Evolutionary conservation across 2,888 invertebrate genomes (phyloP).

Genomic region (Esperia sulphurella): DNA sequence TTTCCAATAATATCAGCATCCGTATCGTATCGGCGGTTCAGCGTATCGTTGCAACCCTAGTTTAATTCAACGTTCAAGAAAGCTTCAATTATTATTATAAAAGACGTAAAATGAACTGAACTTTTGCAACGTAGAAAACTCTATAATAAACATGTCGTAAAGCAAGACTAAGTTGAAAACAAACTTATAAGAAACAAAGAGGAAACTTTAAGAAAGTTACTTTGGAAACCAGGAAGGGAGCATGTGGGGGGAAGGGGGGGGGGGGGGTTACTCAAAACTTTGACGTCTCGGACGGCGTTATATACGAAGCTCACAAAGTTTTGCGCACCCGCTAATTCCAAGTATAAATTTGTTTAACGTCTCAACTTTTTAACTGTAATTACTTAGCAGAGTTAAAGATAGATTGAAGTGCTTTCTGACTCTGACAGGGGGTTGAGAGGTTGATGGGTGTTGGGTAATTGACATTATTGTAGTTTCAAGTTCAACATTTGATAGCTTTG

Average conservation of each 20-base stretch:
- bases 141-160: constrained; percentile 54
- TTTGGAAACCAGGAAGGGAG: constrained; percentile 46
- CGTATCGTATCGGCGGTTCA: too few species aligned
- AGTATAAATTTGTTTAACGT: constrained; percentile 79
- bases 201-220: constrained; percentile 62
- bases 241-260: constrained; percentile 10
- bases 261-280: constrained; percentile 65
- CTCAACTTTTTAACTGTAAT: constrained; percentile 77
- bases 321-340: constrained; percentile 71
- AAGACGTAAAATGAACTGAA: too few species aligned
- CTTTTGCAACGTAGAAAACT: too few species aligned
- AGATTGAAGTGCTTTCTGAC: constrained; percentile 56
- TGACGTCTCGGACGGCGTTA: constrained; percentile 60
- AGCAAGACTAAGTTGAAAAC: constrained; percentile 48
- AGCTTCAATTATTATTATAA: too few species aligned
- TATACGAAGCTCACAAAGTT: constrained; percentile 58
- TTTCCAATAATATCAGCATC: too few species aligned
- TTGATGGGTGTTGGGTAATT: constrained; percentile 44
- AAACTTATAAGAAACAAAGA: constrained; percentile 67
- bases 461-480: constrained; percentile 32
- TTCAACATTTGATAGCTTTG: background rate
- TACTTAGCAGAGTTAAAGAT: constrained; percentile 66
- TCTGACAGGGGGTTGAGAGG: constrained; percentile 43
- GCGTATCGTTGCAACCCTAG: too few species aligned
- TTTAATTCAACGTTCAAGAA: too few species aligned